Evolutionary conservation across 2,797 vertebrate genomes (phyloP), one percentile per base, ranked within the genome.

Genomic region (Hippocampus kuda): DNA sequence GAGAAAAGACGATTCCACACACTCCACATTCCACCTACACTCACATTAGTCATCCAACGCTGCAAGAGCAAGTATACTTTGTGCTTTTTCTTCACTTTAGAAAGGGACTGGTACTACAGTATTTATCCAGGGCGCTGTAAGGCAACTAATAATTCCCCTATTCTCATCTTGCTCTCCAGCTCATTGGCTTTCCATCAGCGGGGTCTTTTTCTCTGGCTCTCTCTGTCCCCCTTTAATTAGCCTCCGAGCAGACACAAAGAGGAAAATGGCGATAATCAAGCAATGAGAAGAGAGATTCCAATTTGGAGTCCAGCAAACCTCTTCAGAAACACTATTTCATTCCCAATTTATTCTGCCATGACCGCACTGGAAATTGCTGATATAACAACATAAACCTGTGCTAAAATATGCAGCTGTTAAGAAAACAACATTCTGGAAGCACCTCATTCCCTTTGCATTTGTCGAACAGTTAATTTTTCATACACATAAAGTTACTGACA

Each of bases 171-270:
- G 74, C 78, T 79, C 75, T 83, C 81, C 78, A 75, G 80, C 84
- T 84, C 83, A 76, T 86, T 86, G 84, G 85, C 86, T 87, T 84
- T 85, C 81, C 81, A 86, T 87, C 87, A 82, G 80, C 70, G 68
- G 76, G 79, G 83, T 88, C 83, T 85, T 83, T 77, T 84, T 84
- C 82, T 73, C 78, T 67, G 56, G 8, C 71, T 83, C 76, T 81
- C 78, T 70, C 70, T 71, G 70, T 62, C 75, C 71, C 81, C 68
- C 71, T 72, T 84, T 87, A 88, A 89, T 88, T 88, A 88, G 86
- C 82, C 79, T 85, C 71, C 53, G 20, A 75, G 81, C 79, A 78
- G 77, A 78, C 83, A 84, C 77, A 85, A 82, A 86, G 73, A 81
- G 75, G 73, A 82, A 38, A 81, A 77, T 83, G 81, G 79, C 75